Evolutionary conservation across 2,113 vertebrate species (phyloP).

Genomic region (Phoxinus phoxinus): DNA sequence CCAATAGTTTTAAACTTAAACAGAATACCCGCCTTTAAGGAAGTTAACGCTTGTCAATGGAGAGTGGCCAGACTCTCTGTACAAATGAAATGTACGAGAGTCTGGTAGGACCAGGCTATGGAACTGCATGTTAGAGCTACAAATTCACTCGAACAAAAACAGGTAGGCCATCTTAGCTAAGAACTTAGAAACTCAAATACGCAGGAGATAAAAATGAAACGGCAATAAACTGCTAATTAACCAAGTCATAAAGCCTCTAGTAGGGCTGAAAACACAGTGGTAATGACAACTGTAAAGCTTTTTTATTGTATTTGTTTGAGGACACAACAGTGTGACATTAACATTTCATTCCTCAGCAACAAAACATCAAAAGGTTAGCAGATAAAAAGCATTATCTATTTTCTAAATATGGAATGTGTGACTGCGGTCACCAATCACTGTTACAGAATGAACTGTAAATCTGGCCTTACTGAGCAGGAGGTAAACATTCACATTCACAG

Average conservation of each 20-base stretch:
- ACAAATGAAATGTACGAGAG: no score
- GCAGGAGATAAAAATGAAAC: no score
- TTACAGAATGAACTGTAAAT: background rate
- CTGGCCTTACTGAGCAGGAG: background rate
- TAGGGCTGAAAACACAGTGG: background rate
- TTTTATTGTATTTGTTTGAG: background rate
- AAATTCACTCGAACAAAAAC: no score
- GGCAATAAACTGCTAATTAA: background rate
- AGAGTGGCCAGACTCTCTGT: no score
- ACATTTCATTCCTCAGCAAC: background rate
- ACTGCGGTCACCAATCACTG: background rate
- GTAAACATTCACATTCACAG: background rate
- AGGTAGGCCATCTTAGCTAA: no score
- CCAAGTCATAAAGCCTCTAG: background rate
- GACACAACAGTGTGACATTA: background rate
- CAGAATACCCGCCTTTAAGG: no score
- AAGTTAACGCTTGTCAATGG: no score
- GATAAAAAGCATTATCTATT: background rate
- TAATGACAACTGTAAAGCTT: no score
- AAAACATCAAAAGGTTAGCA: background rate
- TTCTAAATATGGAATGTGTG: background rate
- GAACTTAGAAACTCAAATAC: background rate
- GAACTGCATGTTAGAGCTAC: background rate
- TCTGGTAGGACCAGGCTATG: no score
- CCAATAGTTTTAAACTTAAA: no score